Evolutionary conservation across 1,140 invertebrate species (phyloP).

Genomic region (Drosophila carrolli): DNA sequence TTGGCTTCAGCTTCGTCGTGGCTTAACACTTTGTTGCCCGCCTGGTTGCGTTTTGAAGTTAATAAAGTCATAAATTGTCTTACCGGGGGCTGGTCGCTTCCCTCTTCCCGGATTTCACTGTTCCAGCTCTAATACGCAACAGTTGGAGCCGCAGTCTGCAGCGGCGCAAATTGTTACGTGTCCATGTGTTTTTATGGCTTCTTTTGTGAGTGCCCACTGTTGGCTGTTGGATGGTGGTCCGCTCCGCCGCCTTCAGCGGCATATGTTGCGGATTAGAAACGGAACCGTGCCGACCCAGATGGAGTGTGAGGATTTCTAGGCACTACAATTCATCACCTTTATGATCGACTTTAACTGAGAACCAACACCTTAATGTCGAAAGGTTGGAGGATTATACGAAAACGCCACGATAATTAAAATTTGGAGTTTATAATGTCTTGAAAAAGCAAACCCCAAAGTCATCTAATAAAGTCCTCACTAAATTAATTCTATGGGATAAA

Average conservation of each 20-base stretch:
- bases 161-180: conserved; percentile 76
- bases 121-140: conserved; percentile 70
- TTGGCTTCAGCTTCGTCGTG: conserved; percentile 42
- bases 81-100: conserved; percentile 55
- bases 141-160: conserved; percentile 45
- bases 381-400: neutral
- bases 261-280: conserved; percentile 78
- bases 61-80: conserved; percentile 84
- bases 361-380: neutral
- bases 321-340: conserved; percentile 32
- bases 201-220: conserved; percentile 66
- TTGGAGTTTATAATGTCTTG: neutral
- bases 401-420: neutral
- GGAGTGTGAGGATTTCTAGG: neutral
- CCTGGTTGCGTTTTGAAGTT: conserved; percentile 75
- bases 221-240: conserved; percentile 11
- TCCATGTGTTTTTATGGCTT: conserved; percentile 65
- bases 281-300: conserved; percentile 20
- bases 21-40: conserved; percentile 77
- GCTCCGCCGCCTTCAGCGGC: conserved; percentile 12
- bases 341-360: conserved; percentile 22
- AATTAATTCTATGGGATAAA: too few species aligned
- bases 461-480: neutral
- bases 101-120: conserved; percentile 52
- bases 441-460: too few species aligned